Evolutionary conservation across 2,888 invertebrate species (phyloP).

Genomic region (Hirtodrosophila duncani): DNA sequence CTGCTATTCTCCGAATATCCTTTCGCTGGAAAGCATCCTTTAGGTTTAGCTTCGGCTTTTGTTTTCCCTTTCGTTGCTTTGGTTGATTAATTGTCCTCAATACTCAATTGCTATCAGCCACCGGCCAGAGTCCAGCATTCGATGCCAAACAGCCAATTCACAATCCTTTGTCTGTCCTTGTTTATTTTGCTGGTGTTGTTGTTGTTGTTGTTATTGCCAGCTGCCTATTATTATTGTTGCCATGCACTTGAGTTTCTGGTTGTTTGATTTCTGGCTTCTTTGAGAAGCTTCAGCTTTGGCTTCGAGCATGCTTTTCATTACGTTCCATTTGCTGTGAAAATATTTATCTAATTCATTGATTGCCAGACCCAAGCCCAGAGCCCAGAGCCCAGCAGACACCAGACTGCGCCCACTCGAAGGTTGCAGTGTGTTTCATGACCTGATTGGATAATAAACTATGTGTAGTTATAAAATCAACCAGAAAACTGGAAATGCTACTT

Average conservation of each 20-base stretch:
- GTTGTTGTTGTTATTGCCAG: neutral
- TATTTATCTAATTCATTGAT: conserved; percentile 50
- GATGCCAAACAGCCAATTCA: too few species aligned
- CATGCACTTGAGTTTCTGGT: conserved; percentile 21
- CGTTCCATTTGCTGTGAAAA: conserved; percentile 51
- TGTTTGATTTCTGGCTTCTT: conserved; percentile 10
- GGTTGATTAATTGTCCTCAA: conserved; percentile 46
- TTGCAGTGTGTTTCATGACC: too few species aligned
- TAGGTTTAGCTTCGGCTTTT: conserved; percentile 1
- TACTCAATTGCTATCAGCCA: too few species aligned
- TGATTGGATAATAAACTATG: too few species aligned
- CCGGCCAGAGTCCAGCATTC: too few species aligned
- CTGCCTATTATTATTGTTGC: neutral
- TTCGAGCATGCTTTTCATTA: conserved; percentile 46
- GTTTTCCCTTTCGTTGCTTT: neutral
- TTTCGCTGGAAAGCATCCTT: conserved; percentile 6
- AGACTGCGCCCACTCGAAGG: too few species aligned
- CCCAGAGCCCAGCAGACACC: too few species aligned
- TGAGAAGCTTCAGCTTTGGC: conserved; percentile 27
- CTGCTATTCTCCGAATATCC: conserved; percentile 39
- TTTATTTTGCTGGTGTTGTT: neutral
- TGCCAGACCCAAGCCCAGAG: conserved; percentile 19
- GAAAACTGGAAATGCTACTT: too few species aligned
- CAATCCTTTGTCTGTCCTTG: neutral
- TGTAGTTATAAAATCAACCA: too few species aligned